These are phyloP conservation scores for Arion vulgaris DNA, from an alignment of 1,140 invertebrate species.

Conservation along the genomic window DNA sequence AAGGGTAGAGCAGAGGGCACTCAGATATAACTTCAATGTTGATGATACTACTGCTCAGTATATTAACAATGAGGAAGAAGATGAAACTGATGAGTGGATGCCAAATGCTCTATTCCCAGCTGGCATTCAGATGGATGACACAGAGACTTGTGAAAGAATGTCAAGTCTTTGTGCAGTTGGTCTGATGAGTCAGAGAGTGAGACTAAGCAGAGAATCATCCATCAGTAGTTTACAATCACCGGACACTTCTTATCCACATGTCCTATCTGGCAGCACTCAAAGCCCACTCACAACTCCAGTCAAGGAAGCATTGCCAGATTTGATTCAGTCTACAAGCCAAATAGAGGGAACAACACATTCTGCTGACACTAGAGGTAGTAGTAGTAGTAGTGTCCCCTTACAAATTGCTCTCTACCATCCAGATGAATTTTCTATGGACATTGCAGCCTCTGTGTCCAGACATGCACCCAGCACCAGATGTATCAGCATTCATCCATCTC, in stretches of 20 bases:
- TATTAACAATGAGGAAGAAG: neutral
- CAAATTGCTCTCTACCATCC: constrained; percentile 45
- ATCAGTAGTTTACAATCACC: constrained; percentile 37
- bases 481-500: neutral
- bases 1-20: neutral
- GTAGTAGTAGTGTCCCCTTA: constrained; percentile 16
- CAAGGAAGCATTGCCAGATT: constrained; percentile 24
- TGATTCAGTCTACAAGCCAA: constrained; percentile 27
- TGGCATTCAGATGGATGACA: constrained; percentile 1
- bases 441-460: constrained; percentile 27
- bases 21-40: neutral
- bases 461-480: neutral
- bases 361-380: neutral
- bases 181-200: constrained; percentile 39
- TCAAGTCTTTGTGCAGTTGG: constrained; percentile 38
- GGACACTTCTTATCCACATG: neutral
- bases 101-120: neutral
- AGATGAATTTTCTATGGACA: constrained; percentile 42
- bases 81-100: neutral
- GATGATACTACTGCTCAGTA: neutral
- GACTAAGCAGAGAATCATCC: constrained; percentile 43
- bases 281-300: constrained; percentile 23
- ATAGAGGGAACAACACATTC: neutral
- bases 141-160: neutral
- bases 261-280: neutral